A percentile compares a stretch with the other conserved stretches of the same genome.
Evolutionary conservation across 2,888 invertebrate genomes (phyloP).

Genomic region (Polyploca ridens): DNA sequence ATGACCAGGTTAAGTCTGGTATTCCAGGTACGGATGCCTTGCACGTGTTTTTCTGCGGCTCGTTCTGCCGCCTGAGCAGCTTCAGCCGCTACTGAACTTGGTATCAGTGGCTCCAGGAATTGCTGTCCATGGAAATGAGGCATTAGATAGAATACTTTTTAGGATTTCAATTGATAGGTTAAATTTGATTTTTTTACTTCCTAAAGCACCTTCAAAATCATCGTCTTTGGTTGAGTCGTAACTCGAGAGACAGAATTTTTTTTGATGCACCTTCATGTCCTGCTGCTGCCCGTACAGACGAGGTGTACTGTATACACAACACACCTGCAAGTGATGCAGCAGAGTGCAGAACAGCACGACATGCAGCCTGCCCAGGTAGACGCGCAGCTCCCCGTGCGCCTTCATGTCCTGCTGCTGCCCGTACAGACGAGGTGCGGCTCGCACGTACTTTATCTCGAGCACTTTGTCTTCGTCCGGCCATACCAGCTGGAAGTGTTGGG

Average conservation of each 20-base stretch:
- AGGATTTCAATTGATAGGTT: too few species aligned
- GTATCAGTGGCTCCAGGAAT: slow-evolving; percentile 83
- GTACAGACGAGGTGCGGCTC: slow-evolving; percentile 86
- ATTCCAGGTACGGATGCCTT: slow-evolving; percentile 70
- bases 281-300: too few species aligned
- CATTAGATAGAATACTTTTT: too few species aligned
- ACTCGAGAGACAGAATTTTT: too few species aligned
- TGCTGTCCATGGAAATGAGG: slow-evolving; percentile 57
- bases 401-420: slow-evolving; percentile 76
- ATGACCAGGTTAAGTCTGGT: slow-evolving; percentile 86
- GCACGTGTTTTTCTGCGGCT: slow-evolving; percentile 60
- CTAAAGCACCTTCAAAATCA: too few species aligned
- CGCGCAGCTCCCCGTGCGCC: slow-evolving; percentile 88
- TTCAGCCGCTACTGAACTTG: slow-evolving; percentile 49
- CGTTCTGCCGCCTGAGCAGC: slow-evolving; percentile 68
- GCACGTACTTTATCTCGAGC: slow-evolving; percentile 90
- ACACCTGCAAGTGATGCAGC: slow-evolving; percentile 87
- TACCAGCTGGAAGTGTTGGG: slow-evolving; percentile 80
- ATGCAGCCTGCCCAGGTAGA: slow-evolving; percentile 89
- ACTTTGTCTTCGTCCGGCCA: slow-evolving; percentile 92
- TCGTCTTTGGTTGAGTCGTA: too few species aligned
- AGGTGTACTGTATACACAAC: too few species aligned
- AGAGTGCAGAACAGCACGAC: slow-evolving; percentile 88
- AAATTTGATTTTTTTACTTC: too few species aligned
- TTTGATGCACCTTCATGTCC: too few species aligned